Conservation (phyloP, 2,888 invertebrate genomes). For the Lasioglossum malachurum region DNA sequence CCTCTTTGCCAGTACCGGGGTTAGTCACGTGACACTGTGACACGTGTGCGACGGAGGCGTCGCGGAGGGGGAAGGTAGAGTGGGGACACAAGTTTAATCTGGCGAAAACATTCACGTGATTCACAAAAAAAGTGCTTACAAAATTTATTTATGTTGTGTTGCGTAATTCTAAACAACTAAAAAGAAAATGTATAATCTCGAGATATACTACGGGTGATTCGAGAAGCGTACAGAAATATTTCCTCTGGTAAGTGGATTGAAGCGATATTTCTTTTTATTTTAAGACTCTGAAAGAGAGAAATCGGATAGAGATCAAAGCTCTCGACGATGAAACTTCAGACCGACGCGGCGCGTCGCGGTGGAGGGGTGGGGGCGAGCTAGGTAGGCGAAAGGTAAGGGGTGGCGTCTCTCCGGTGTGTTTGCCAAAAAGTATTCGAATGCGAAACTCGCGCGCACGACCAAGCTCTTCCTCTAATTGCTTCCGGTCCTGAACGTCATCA, state of each 20-base stretch:
- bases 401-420: constrained; percentile 2
- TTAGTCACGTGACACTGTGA: too few species aligned
- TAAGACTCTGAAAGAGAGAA: neutral
- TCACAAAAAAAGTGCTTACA: neutral
- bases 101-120: neutral
- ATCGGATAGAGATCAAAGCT: constrained; percentile 12
- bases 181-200: neutral
- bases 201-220: neutral
- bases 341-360: neutral
- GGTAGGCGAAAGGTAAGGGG: constrained; percentile 7
- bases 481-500: constrained; percentile 52
- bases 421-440: constrained; percentile 47
- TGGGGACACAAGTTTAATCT: too few species aligned
- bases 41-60: too few species aligned
- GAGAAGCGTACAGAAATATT: neutral
- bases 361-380: neutral
- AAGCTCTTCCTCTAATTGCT: constrained; percentile 63
- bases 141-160: neutral
- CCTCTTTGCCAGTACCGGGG: too few species aligned
- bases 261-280: neutral
- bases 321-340: neutral
- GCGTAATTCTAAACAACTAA: neutral
- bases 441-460: neutral
- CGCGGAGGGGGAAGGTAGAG: too few species aligned
- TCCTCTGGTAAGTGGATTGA: neutral